Base-by-base conservation (phyloP, 1,140 invertebrate genomes). In the Caerostris darwini region DNA sequence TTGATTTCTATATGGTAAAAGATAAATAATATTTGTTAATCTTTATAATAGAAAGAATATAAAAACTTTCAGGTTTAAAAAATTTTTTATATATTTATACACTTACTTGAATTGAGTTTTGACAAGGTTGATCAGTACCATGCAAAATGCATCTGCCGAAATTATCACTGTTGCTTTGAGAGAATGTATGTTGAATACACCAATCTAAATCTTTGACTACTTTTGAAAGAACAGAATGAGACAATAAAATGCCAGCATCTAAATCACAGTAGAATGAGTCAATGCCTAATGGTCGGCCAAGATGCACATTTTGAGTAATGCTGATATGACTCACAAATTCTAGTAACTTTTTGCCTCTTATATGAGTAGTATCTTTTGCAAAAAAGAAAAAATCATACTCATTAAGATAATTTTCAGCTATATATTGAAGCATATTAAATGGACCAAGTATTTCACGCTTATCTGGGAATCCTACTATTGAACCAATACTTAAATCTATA, bases 371-470 rank as follows among this genome's bases (percentile, higher is more conserved):
- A 96, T 99, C 98, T 56, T 97, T 97, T 3, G 98, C 97, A 56
- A 99, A 96, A 95, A 98, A 98, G 96, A 98, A 99, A 96, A 98
- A 99, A 96, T 99, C 98, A 96, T 97, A 99, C 94, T 98, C 97
- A 90, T 98, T 97, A 10, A 98, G 96, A 96, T 98, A 99, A 95
- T 98, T 95, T 8, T 99, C 98, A 19, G 97, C 97, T 7, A 99
- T 97, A 95, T 99, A 99, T 95, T 99, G 98, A 54, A 99, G 96
- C 5, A 98, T 97, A 95, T 99, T 95, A 56, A 96, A 95, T 7
- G 96, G 96, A 57, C 96, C 94, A 57, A 96, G 94, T 64, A 96
- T 95, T 34, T 95, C 95, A 61, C 95, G 95, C 57, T 95, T 95
- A 93, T 96, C 96, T 14, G 95, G 94, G 94, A 96, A 96, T 19